Base-by-base conservation (phyloP, 2,113 vertebrate genomes). In the Tenrec ecaudatus region DNA sequence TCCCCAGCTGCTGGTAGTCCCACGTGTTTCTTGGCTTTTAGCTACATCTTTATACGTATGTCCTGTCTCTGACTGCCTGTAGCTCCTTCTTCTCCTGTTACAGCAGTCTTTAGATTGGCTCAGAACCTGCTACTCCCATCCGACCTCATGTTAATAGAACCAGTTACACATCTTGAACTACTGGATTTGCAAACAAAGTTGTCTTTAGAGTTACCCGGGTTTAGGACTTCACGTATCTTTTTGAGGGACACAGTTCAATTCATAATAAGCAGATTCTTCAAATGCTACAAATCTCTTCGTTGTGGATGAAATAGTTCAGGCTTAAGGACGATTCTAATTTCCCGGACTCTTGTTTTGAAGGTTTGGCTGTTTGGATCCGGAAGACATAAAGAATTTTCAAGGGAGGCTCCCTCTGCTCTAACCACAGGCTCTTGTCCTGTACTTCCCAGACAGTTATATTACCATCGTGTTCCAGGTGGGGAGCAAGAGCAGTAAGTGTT, bases 401-500 rank as follows among this genome's bases (percentile, higher is more conserved):
- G 76, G 22, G 36, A 79, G 66, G 22, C 69, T 91, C 71, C 80
- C 31, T 12, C 4, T 89, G 38, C 64, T 85, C 88, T 27, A 53
- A 64, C 81, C 90, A 77, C 11, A 90, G 31, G 86, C 9, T 60
- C 33, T 75, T 47, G 60, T 1, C 5, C 4, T 57, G 22, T 36
- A 60, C 25, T 90, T 88, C 81, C 33, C 83, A 69, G 77, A 83
- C 64, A 83, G 86, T 62, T 92, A 43, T n/a, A 89, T 90, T 92
- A 88, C 62, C 90, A 88, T 96, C 94, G 95, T 96, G 84, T 95
- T 93, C 71, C 88, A 84, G 88, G 88, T 92, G 71, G 77, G 82
- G 85, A 96, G 33, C 75, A 76, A 89, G 93, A 96, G 94, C 96
- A 88, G 4, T 6, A 78, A 93, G 22, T 8, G 14, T 77, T 73